Evolutionary conservation across 2,113 vertebrate species (phyloP).

Genomic region (Semnornis frantzii): DNA sequence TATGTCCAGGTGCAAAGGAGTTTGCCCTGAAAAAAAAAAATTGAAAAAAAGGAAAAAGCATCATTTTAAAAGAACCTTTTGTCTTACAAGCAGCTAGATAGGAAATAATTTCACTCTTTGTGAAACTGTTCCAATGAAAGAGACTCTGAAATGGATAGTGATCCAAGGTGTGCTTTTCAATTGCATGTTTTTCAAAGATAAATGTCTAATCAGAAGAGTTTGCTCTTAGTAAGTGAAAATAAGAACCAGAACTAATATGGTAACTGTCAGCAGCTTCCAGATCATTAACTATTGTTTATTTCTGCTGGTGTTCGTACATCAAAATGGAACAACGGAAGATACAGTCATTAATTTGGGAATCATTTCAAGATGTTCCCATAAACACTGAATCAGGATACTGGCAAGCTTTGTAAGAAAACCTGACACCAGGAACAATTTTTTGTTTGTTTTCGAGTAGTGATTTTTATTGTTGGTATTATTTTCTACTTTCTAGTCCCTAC

Average conservation of each 20-base stretch:
- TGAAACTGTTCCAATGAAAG: neutral
- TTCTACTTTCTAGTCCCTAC: constrained; percentile 69
- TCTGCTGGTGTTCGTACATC: constrained; percentile 70
- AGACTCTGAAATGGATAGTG: neutral
- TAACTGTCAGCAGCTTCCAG: constrained; percentile 69
- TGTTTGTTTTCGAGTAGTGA: neutral
- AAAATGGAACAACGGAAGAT: constrained; percentile 63
- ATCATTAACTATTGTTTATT: constrained; percentile 75
- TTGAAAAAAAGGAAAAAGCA: neutral
- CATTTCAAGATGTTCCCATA: constrained; percentile 84
- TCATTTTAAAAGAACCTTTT: neutral
- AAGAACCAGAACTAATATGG: constrained; percentile 59
- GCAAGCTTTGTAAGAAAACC: constrained; percentile 48
- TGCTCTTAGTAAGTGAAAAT: constrained; percentile 58
- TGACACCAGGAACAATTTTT: constrained; percentile 22
- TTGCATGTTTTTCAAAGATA: constrained; percentile 50
- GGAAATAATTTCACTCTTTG: neutral
- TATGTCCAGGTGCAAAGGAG: neutral
- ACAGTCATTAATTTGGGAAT: constrained; percentile 67
- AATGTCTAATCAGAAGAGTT: constrained; percentile 61
- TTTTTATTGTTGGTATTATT: constrained; percentile 69
- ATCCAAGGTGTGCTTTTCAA: constrained; percentile 48
- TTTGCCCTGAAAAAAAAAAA: neutral
- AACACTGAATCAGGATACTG: constrained; percentile 78
- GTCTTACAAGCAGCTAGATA: neutral